Base-by-base conservation (phyloP, 2,888 invertebrate species). In the Drosophila greeni region DNA sequence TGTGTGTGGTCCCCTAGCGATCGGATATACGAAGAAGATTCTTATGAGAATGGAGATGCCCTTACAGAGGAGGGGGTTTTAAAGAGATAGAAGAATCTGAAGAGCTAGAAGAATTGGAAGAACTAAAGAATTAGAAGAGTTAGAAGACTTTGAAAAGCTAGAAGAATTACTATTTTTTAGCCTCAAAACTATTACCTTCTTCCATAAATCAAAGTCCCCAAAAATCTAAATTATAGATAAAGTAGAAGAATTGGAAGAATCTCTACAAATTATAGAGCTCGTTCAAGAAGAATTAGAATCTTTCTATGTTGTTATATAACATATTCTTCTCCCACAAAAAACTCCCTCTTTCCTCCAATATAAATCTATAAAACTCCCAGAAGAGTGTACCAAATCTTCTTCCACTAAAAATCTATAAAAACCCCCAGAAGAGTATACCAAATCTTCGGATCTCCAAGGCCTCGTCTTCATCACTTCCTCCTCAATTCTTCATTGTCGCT, bases 1-100 rank as follows among this genome's bases (percentile, higher is more conserved):
- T 45, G 53, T 68, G 68, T 69, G 68, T 68, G 67, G 68, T 60
- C 68, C 33, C 45, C 51, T 16, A 24, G 37, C 42, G 23, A 23
- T 14, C 14, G 14, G 60, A 49, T 61, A 34, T 42, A 48, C 31
- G 60, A 59, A 49, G n/a, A n/a, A 43, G 31, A 33, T 36, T 49
- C 18, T 20, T 34, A 40, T 26, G 23, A 11, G 8, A 2, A 62
- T 49, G 24, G 6, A 6, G 4, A 62, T 62, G 49, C 62, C 20
- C 60, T 62, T 29, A 5, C 36, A 3, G 14, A 14, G 45, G 0
- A 5, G 20, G 5, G 1, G 8, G 20, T 9, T 14, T 29, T 3
- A 5, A 0, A 31, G 5, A 47, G 5, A 0, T 9, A 14, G 18
- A 31, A 5, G 20, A 45, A 20, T 45, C 12, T 1, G 2, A 43